Base-by-base conservation (phyloP, 2,888 invertebrate genomes). In the Drosophila eohydei region DNA sequence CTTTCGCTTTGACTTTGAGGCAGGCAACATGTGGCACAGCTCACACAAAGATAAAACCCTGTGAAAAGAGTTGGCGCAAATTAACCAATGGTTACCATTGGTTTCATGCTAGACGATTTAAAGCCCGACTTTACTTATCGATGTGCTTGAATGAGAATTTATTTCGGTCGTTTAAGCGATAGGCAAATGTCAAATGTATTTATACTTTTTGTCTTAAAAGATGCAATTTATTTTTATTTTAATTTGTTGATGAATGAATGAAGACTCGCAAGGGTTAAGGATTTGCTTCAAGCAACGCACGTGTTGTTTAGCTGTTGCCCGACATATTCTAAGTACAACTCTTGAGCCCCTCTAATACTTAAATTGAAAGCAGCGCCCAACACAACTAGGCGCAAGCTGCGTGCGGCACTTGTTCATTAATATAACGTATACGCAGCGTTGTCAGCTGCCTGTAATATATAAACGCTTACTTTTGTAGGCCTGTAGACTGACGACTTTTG, bases 311-410 rank as follows among this genome's bases (percentile, higher is more conserved):
- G n/a, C n/a, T n/a, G n/a, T n/a, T n/a, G n/a, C n/a, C n/a, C n/a
- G 34, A 11, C 34, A 34, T 34, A 11, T 34, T 9, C 34, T 21
- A 21, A 21, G 21, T 21, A 21, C 21, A 21, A 21, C 21, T 21
- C 1, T 1, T 21, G 21, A 21, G 21, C 21, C 21, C 12, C 26
- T 68, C 56, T 78, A 70, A 57, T 67, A 65, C 60, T 75, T 78
- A 74, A 78, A 78, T 83, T 82, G 71, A 75, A 84, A 36, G 7
- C 34, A 1, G 2, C 7, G 8, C 40, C 41, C 56, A 48, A 32
- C 12, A 51, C n/a, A 40, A 7, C 11, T 30, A 51, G 21, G 14
- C 8, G 9, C 11, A 26, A 12, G 9, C 30, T 46, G 38, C 50
- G 26, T 50, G 55, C 41, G 9, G 36, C 41, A 36, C 62, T 62